A percentile compares a stretch with the other conserved stretches of the same genome.
Conservation (phyloP, 1,140 invertebrate species). For the Micrasema longulum region DNA sequence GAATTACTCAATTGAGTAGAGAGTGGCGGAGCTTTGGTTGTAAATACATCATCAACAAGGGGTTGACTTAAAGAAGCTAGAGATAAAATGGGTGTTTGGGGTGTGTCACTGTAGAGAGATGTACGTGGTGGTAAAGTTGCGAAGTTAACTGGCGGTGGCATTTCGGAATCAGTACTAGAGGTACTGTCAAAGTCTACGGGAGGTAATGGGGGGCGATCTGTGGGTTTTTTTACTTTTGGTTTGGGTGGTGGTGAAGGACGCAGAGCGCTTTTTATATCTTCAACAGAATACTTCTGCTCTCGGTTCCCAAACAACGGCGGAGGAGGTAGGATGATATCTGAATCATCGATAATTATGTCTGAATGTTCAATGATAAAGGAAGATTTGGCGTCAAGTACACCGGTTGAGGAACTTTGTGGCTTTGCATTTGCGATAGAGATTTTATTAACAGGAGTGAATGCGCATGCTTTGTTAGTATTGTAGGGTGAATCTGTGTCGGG, state of each 20-base stretch:
- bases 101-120: slow-evolving; percentile 43
- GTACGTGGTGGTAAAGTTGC: slow-evolving; percentile 57
- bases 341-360: slow-evolving; percentile 45
- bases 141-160: slow-evolving; percentile 63
- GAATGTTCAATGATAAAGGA: slow-evolving; percentile 47
- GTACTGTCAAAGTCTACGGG: slow-evolving; percentile 56
- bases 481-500: slow-evolving; percentile 11
- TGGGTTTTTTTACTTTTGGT: neutral
- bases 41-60: slow-evolving; percentile 45
- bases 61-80: neutral
- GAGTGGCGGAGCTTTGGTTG: slow-evolving; percentile 2
- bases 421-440: slow-evolving; percentile 21
- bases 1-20: neutral
- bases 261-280: slow-evolving; percentile 40
- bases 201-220: slow-evolving; percentile 18
- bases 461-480: slow-evolving; percentile 52
- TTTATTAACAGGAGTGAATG: slow-evolving; percentile 12
- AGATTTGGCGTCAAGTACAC: slow-evolving; percentile 38
- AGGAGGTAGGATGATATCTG: slow-evolving; percentile 51
- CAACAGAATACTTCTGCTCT: slow-evolving; percentile 27
- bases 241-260: slow-evolving; percentile 31
- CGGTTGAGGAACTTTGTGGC: slow-evolving; percentile 2
- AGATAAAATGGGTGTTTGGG: neutral
- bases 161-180: slow-evolving; percentile 58
- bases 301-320: slow-evolving; percentile 41